Percentiles rank a stretch among this genome's conserved stretches.
These are phyloP conservation scores for Nephrotoma guestfalica DNA, from an alignment of 2,888 invertebrate species.

Conservation along the genomic window DNA sequence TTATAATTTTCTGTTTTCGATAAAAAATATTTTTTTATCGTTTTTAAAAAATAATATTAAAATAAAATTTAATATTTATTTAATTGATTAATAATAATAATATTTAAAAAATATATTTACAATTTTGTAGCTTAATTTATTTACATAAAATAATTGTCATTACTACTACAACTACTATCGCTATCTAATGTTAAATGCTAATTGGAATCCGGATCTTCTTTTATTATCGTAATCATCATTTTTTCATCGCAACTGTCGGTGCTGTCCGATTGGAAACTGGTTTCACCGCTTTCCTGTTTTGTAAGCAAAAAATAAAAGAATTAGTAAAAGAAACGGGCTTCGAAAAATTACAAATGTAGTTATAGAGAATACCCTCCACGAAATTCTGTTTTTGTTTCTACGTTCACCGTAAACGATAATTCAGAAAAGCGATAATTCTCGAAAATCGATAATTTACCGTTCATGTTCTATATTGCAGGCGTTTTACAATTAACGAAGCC, in stretches of 20 bases:
- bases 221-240: conserved; percentile 39
- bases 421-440: not conserved
- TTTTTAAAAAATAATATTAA: not conserved
- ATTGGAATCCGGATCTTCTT: conserved; percentile 23
- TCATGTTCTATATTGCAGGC: too few relatives aligned
- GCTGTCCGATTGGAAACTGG: conserved; percentile 54
- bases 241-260: conserved; percentile 59
- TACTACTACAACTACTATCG: not conserved
- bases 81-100: not conserved
- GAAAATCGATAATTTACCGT: too few relatives aligned
- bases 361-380: not conserved
- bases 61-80: not conserved
- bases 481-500: too few relatives aligned
- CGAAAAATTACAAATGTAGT: too few relatives aligned
- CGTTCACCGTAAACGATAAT: not conserved
- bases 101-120: not conserved
- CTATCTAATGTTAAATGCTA: conserved; percentile 14
- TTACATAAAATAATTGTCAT: not conserved
- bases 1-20: not conserved
- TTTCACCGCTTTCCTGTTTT: conserved; percentile 51
- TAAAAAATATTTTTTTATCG: not conserved
- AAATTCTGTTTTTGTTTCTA: not conserved
- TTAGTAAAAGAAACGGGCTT: not conserved
- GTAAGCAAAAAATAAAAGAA: conserved; percentile 2
- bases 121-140: not conserved